Percentiles rank a stretch among this genome's conserved stretches.
Evolutionary conservation across 2,113 vertebrate species (phyloP).

Genomic region (Microcebus ravelobensis): DNA sequence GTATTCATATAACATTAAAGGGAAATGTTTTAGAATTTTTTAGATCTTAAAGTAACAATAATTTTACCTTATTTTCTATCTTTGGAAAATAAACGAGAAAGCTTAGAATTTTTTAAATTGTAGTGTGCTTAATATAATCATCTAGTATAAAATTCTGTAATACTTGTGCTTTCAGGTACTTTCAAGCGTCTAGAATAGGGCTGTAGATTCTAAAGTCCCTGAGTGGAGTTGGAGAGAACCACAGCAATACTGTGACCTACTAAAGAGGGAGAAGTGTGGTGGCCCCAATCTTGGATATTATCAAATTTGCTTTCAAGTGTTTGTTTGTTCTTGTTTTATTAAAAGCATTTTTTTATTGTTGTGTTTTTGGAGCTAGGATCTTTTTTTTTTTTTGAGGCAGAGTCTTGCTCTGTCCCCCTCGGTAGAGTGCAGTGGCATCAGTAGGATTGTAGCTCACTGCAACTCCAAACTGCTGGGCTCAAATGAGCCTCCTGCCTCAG

Average conservation of each 20-base stretch:
- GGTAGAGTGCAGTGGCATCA: no score
- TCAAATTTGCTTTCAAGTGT: slow-evolving; percentile 31
- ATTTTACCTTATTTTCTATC: slow-evolving; percentile 27
- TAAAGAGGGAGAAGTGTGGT: neutral
- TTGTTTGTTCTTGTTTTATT: neutral
- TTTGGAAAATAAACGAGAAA: slow-evolving; percentile 34
- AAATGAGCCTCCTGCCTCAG: no score
- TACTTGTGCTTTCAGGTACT: slow-evolving; percentile 4
- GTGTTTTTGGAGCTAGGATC: no score
- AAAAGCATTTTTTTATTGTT: no score
- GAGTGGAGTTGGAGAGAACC: neutral
- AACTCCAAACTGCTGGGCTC: no score
- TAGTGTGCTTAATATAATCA: slow-evolving; percentile 13
- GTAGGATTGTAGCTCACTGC: no score
- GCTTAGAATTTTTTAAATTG: neutral
- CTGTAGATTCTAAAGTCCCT: neutral
- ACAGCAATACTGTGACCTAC: neutral
- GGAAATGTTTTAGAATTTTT: slow-evolving; percentile 2
- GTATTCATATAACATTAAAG: neutral
- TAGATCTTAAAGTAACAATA: slow-evolving; percentile 26
- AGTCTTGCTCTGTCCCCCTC: no score
- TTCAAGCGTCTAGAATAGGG: neutral
- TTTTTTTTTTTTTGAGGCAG: no score
- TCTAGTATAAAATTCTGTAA: neutral
- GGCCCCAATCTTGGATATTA: neutral